phyloP scores from a whole-genome alignment of 2,888 invertebrate genomes.

The Dryobota labecula region DNA sequence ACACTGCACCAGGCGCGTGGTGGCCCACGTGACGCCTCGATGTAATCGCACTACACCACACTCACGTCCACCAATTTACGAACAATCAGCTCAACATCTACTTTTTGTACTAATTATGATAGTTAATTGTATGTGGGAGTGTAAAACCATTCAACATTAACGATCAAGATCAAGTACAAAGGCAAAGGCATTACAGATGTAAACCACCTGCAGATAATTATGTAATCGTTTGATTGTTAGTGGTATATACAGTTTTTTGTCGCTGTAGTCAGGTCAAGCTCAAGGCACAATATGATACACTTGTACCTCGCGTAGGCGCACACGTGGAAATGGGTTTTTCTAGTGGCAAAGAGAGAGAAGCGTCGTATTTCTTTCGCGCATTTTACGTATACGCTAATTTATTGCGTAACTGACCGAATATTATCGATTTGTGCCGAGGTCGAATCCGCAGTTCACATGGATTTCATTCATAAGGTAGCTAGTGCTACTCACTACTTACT shows the following conservation, averaged over 20 bases:
- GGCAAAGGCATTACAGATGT: slow-evolving; percentile 49
- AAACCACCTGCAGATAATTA: slow-evolving; percentile 70
- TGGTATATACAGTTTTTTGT: slow-evolving; percentile 65
- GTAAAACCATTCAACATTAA: slow-evolving; percentile 36
- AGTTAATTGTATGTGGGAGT: slow-evolving; percentile 55
- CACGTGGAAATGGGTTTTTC: slow-evolving; percentile 32
- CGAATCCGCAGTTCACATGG: slow-evolving; percentile 22
- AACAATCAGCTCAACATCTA: slow-evolving; percentile 46
- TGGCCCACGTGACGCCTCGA: slow-evolving; percentile 69
- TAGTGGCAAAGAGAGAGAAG: slow-evolving; percentile 21
- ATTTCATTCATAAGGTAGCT: slow-evolving; percentile 53
- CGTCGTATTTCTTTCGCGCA: slow-evolving; percentile 21
- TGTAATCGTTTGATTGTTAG: slow-evolving; percentile 73
- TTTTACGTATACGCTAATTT: slow-evolving; percentile 31
- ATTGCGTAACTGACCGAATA: slow-evolving; percentile 49
- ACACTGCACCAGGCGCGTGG: slow-evolving; percentile 67
- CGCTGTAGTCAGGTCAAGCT: slow-evolving; percentile 77
- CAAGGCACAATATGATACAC: slow-evolving; percentile 73
- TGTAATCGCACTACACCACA: slow-evolving; percentile 50
- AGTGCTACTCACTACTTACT: slow-evolving; percentile 54
- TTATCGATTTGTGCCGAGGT: slow-evolving; percentile 60
- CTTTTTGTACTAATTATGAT: slow-evolving; percentile 47
- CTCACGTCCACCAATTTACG: slow-evolving; percentile 48
- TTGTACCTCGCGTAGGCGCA: slow-evolving; percentile 37
- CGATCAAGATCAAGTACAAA: slow-evolving; percentile 59